Evolutionary conservation across 2,888 invertebrate species (phyloP).

Genomic region (Diarsia brunnea): DNA sequence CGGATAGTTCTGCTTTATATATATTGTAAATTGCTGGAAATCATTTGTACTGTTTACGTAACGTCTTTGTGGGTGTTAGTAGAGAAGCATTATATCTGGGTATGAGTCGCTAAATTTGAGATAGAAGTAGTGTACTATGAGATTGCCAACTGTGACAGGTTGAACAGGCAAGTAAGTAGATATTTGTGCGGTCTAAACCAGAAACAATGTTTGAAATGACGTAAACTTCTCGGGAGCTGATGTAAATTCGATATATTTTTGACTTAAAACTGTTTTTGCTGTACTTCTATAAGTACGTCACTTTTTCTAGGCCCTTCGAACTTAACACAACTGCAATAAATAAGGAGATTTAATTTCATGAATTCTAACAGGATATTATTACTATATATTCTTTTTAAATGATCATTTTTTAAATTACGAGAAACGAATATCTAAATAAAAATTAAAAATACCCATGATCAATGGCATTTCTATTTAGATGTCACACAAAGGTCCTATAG

Average conservation of each 20-base stretch:
- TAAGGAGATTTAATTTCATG: background rate
- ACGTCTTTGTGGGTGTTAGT: conserved; percentile 1
- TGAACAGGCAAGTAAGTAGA: background rate
- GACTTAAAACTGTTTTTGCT: background rate
- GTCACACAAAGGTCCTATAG: background rate
- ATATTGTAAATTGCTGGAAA: conserved; percentile 24
- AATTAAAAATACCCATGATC: background rate
- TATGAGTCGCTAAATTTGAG: background rate
- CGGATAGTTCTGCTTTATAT: conserved; percentile 33
- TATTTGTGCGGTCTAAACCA: background rate
- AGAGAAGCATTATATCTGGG: background rate
- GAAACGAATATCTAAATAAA: background rate
- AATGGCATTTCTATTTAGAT: too few species aligned
- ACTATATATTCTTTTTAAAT: too few species aligned
- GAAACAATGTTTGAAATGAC: background rate
- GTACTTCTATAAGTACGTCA: background rate
- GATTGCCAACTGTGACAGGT: background rate
- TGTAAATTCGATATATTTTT: background rate
- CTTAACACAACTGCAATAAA: background rate
- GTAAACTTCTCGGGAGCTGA: background rate
- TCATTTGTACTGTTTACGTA: conserved; percentile 26
- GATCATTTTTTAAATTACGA: background rate
- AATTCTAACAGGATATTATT: too few species aligned
- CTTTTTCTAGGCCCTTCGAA: background rate
- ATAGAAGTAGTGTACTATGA: background rate